Evolutionary conservation across 2,797 vertebrate species (phyloP), one percentile per base, ranked within the genome.

Genomic region (Dallia pectoralis): DNA sequence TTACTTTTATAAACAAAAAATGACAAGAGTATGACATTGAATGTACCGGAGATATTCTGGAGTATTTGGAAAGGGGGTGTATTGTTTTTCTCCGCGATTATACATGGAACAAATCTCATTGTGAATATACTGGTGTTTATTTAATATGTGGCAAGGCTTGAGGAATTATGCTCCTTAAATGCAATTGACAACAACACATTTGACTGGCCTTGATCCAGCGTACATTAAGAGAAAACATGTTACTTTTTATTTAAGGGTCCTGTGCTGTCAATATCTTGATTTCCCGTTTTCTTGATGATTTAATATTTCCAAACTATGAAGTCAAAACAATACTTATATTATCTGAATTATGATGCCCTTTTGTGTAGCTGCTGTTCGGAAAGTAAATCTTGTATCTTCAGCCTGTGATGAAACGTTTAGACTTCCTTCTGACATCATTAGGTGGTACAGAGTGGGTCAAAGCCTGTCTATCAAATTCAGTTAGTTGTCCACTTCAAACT

Each of bases 21-120:
- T 91, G 92, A 92, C 89, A 94, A 94, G 93, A 91, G 94, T 93
- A 92, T 94, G 94, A 92, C 89, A 92, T 93, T 96, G 95, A 97
- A 98, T 97, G 96, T 97, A 97, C 93, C 91, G 91, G 90, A 94
- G 92, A 85, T 85, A 92, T 92, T 92, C 87, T 93, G 84, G 92
- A 89, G 83, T 92, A 91, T 94, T 94, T 93, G 89, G 92, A 87
- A 44, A 93, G 91, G 65, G 53, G 79, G 75, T 72, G 71, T 86
- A 72, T 91, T 75, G 90, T 87, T 90, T 91, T 79, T 71, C 81
- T 79, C 73, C 70, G 49, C 71, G 84, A 69, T 49, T 72, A 61
- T 82, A 66, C 81, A 89, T 92, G 88, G 82, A 80, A 89, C 90
- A 83, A 82, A 83, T 89, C 88, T 87, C 74, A 51, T 89, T 86